These are phyloP conservation scores for Leptopilina clavipes DNA, from an alignment of 1,140 invertebrate genomes.

Conservation along the genomic window DNA sequence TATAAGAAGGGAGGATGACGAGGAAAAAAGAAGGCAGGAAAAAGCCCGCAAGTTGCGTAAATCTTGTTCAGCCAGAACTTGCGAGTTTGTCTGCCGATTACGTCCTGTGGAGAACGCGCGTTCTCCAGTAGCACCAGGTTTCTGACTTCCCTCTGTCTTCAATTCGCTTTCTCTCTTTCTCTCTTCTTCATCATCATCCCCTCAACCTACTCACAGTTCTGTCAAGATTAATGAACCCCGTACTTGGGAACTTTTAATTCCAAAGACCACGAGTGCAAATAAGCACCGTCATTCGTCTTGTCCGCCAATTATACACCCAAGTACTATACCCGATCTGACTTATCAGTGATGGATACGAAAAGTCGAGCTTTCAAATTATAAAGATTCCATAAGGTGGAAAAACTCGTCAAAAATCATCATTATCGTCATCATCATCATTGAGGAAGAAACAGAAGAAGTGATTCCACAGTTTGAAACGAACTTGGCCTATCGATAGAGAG, in stretches of 20 bases:
- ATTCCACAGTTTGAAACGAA: too few relatives aligned
- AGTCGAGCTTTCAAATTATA: background rate
- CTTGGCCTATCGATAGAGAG: too few relatives aligned
- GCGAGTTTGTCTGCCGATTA: constrained; percentile 65
- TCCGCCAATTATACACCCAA: constrained; percentile 68
- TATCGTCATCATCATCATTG: too few relatives aligned
- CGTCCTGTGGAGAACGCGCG: constrained; percentile 66
- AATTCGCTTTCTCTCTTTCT: constrained; percentile 49
- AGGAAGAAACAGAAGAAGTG: too few relatives aligned
- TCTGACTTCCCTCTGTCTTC: constrained; percentile 53
- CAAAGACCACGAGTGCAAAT: constrained; percentile 68
- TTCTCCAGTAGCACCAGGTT: constrained; percentile 61
- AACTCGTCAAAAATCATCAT: too few relatives aligned
- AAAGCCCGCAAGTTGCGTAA: constrained; percentile 63
- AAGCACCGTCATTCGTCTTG: constrained; percentile 72
- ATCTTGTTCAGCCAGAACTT: constrained; percentile 68
- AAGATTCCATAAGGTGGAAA: too few relatives aligned
- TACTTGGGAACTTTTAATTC: constrained; percentile 72
- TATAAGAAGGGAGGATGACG: background rate
- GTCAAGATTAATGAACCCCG: constrained; percentile 66
- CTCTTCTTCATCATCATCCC: constrained; percentile 51
- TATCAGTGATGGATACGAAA: constrained; percentile 36
- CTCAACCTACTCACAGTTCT: constrained; percentile 52
- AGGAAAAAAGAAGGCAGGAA: constrained; percentile 42
- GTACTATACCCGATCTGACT: constrained; percentile 43